phyloP scores from a whole-genome alignment of 2,888 invertebrate genomes.

The Oscheius sp. region DNA sequence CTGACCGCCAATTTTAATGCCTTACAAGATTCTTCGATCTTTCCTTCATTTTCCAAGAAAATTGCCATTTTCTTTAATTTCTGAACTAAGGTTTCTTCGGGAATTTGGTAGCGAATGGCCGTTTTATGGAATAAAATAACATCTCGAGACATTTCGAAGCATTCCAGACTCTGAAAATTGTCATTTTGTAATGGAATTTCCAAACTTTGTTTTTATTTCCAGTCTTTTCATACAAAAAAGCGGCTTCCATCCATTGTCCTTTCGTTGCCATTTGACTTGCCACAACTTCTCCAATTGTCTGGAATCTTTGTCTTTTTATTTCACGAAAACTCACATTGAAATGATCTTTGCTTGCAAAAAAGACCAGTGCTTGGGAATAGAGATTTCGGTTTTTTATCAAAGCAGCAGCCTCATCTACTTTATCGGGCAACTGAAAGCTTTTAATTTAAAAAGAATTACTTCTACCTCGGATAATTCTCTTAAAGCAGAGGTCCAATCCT shows the following conservation, averaged over 20 bases:
- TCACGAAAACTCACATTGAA: constrained; percentile 38
- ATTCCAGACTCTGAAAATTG: constrained; percentile 10
- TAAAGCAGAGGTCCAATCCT: constrained; percentile 53
- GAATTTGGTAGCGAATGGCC: background rate
- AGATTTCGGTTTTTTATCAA: constrained; percentile 41
- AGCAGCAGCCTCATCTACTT: constrained; percentile 50
- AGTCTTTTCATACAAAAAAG: constrained; percentile 45
- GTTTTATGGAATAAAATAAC: background rate
- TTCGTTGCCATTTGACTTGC: constrained; percentile 44
- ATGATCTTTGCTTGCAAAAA: constrained; percentile 32
- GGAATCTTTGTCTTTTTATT: background rate
- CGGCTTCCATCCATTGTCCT: constrained; percentile 49
- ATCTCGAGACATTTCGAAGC: constrained; percentile 19
- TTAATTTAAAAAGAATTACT: no score
- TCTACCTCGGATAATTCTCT: constrained; percentile 40
- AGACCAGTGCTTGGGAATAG: constrained; percentile 31
- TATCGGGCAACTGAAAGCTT: constrained; percentile 29
- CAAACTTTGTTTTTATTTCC: constrained; percentile 41
- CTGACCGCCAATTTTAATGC: background rate
- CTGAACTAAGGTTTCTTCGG: background rate
- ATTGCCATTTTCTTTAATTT: constrained; percentile 17
- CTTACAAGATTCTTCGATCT: background rate
- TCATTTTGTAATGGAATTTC: no score
- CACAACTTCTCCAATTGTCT: constrained; percentile 46
- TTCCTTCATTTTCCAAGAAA: constrained; percentile 1